These are phyloP conservation scores for Hirtodrosophila duncani DNA, from an alignment of 2,888 invertebrate species.

Conservation along the genomic window DNA sequence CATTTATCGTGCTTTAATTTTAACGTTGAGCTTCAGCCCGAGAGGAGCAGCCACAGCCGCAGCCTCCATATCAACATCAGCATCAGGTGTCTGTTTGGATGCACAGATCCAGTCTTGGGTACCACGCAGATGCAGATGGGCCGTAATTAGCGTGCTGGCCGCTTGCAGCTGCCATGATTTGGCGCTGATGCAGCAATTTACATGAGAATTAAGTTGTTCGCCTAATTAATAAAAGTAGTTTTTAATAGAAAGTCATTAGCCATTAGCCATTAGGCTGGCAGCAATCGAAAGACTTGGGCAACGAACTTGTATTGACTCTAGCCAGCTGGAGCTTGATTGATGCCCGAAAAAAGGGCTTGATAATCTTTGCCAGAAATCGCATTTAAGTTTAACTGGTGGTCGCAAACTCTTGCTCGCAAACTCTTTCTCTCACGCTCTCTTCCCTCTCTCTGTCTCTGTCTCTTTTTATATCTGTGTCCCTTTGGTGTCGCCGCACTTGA, in stretches of 20 bases:
- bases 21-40: slow-evolving; percentile 50
- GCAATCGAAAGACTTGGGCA: slow-evolving; percentile 45
- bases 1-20: slow-evolving; percentile 74
- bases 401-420: no score
- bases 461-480: no score
- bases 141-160: slow-evolving; percentile 57
- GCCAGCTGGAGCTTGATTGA: slow-evolving; percentile 33
- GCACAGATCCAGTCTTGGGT: slow-evolving; percentile 28
- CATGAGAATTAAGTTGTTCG: slow-evolving; percentile 68
- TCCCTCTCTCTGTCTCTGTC: no score
- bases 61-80: slow-evolving; percentile 7
- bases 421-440: no score
- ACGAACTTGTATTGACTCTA: no score
- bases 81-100: slow-evolving; percentile 36
- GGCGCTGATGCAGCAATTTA: slow-evolving; percentile 68
- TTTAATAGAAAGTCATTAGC: slow-evolving; percentile 65
- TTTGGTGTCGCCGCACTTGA: slow-evolving; percentile 12
- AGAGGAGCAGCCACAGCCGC: slow-evolving; percentile 22
- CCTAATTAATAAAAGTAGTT: slow-evolving; percentile 72
- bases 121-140: slow-evolving; percentile 37
- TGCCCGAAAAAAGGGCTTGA: slow-evolving; percentile 12
- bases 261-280: slow-evolving; percentile 4
- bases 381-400: slow-evolving; percentile 16
- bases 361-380: slow-evolving; percentile 29
- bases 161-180: slow-evolving; percentile 63